Base-by-base conservation (phyloP, 1,140 invertebrate genomes). In the Drosophila lini region DNA sequence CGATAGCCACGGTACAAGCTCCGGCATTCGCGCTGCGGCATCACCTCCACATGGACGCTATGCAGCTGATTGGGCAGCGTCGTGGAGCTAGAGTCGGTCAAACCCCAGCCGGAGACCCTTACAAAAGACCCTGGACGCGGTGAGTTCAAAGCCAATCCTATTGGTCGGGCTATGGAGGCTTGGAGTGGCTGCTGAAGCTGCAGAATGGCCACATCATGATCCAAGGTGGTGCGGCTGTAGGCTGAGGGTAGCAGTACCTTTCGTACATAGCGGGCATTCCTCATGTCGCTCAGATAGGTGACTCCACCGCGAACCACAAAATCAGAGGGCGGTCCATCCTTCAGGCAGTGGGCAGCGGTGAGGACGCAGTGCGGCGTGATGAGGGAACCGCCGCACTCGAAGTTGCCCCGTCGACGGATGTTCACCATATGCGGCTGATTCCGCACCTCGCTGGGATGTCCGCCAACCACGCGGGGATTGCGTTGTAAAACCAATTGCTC, bases 291-390 rank as follows among this genome's bases (percentile, higher is more conserved):
- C 7, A 91, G 34, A 59, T 61, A 91, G 10, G 81, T 89, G 6
- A 89, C 79, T 0, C 89, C 89, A 7, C 81, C 89, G 15, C 89
- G 83, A 1, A 91, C 81, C 38, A 85, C 71, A 16, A 85, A 91
- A 38, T 91, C 89, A 9, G 67, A 38, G 0, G 84, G 55, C 5
- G 56, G 53, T 3, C 67, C 57, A 2, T 74, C 16, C 5, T 75
- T 69, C n/a, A 91, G 36, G 50, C 89, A 91, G 28, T 91, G 90
- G 19, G 90, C 90, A n/a, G 90, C 90, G 10, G 90, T 91, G 10
- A 91, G 52, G 15, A 91, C 90, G 59, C 90, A 91, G 4, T 50
- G 50, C 4, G 80, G 70, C 2, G 74, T 89, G 1, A 91, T 47
- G 38, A 91, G 42, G 3, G 90, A 88, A 0, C 90, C 90, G 1